Conservation (phyloP, 92 coral and sea anemone species). For the Epizoanthus fatuus region DNA sequence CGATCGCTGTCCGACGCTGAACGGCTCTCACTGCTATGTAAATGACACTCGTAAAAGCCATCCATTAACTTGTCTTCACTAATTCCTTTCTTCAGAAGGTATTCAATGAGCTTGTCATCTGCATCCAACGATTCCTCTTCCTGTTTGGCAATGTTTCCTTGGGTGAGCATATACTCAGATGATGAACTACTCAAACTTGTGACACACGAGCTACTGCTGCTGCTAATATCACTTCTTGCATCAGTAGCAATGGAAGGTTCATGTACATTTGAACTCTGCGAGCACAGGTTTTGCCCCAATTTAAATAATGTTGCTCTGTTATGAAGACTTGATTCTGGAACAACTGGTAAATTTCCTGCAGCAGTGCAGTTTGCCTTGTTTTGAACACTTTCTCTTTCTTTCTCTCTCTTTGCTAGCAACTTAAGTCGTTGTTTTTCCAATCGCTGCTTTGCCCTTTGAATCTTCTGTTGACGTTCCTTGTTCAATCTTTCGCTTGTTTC, state of each 20-base stretch:
- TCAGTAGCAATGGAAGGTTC: background rate
- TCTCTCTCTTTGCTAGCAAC: background rate
- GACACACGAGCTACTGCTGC: background rate
- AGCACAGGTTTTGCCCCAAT: background rate
- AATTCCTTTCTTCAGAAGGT: slow-evolving; percentile 59
- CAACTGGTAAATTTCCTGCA: background rate
- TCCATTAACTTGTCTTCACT: slow-evolving; percentile 68
- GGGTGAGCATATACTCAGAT: background rate
- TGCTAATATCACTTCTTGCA: slow-evolving; percentile 17
- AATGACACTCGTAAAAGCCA: slow-evolving; percentile 75
- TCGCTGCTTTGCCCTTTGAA: slow-evolving; percentile 65
- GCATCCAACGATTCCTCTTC: slow-evolving; percentile 43
- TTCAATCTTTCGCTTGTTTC: slow-evolving; percentile 52
- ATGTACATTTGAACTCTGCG: background rate
- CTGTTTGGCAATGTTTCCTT: background rate
- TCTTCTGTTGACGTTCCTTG: slow-evolving; percentile 40
- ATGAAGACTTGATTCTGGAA: background rate
- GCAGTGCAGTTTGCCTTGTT: background rate
- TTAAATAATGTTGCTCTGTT: background rate
- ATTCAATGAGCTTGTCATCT: slow-evolving; percentile 62
- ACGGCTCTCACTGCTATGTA: slow-evolving; percentile 15
- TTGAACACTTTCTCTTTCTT: background rate
- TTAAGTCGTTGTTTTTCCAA: slow-evolving; percentile 28
- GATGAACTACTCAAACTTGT: slow-evolving; percentile 20
- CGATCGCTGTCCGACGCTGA: slow-evolving; percentile 64